A percentile compares a stretch with the other conserved stretches of the same genome.
phyloP scores from a whole-genome alignment of 1,140 invertebrate genomes.

The Wiebesia pumilae region DNA sequence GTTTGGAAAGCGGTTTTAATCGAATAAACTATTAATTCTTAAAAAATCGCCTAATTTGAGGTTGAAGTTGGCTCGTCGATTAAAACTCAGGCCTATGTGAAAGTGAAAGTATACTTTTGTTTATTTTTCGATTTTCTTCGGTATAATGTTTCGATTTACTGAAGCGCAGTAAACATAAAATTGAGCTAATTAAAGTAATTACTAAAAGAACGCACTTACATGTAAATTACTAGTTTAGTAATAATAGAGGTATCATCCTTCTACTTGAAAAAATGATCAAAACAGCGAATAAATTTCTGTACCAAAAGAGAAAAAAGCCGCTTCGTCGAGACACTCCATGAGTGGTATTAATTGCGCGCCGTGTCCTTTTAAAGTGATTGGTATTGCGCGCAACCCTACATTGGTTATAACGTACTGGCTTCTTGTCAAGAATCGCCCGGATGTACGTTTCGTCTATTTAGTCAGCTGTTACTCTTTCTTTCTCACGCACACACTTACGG shows the following conservation, averaged over 20 bases:
- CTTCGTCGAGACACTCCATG: neutral
- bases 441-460: constrained; percentile 10
- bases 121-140: neutral
- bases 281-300: neutral
- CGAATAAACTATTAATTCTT: neutral
- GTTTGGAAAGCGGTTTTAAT: neutral
- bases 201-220: neutral
- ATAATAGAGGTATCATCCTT: neutral
- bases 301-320: neutral
- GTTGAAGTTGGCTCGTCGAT: neutral
- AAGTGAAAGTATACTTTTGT: neutral
- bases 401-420: neutral
- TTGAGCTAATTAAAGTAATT: neutral
- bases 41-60: neutral
- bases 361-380: neutral
- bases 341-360: neutral
- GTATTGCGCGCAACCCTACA: neutral
- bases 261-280: neutral
- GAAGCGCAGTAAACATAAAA: neutral
- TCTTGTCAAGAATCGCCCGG: neutral
- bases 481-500: neutral
- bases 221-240: neutral
- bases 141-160: neutral
- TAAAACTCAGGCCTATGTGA: neutral
- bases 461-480: constrained; percentile 12